These are phyloP conservation scores for Notodonta ziczac DNA, from an alignment of 2,888 invertebrate genomes.

Conservation along the genomic window DNA sequence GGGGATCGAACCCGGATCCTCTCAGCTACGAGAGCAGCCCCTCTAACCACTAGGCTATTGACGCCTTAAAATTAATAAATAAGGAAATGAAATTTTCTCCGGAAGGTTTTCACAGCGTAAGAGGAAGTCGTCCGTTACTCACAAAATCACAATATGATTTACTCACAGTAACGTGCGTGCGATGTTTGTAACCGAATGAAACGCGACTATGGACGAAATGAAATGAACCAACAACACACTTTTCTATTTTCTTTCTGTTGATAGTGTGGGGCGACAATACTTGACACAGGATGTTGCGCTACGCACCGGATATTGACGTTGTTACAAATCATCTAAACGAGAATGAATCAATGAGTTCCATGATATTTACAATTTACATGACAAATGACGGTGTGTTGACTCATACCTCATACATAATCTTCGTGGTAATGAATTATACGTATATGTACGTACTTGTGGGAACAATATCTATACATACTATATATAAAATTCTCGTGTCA, in stretches of 20 bases:
- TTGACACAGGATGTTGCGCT: constrained; percentile 15
- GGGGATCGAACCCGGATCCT: too few relatives aligned
- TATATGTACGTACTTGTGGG: constrained; percentile 6
- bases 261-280: background rate
- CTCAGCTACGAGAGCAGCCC: too few relatives aligned
- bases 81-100: too few relatives aligned
- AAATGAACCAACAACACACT: background rate
- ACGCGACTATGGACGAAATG: background rate
- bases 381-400: constrained; percentile 36
- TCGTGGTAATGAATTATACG: constrained; percentile 16
- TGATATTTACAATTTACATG: constrained; percentile 34
- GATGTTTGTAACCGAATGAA: background rate
- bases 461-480: background rate
- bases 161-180: background rate
- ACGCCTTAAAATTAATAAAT: too few relatives aligned
- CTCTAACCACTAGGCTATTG: too few relatives aligned
- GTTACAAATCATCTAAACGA: constrained; percentile 31
- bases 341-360: constrained; percentile 47
- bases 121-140: too few relatives aligned
- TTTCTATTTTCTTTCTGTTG: background rate
- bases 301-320: constrained; percentile 45
- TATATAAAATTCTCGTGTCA: too few relatives aligned
- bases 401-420: constrained; percentile 37
- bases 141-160: too few relatives aligned
- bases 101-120: too few relatives aligned